Conservation (phyloP, 2,888 invertebrate species). For the Nezara viridula region DNA sequence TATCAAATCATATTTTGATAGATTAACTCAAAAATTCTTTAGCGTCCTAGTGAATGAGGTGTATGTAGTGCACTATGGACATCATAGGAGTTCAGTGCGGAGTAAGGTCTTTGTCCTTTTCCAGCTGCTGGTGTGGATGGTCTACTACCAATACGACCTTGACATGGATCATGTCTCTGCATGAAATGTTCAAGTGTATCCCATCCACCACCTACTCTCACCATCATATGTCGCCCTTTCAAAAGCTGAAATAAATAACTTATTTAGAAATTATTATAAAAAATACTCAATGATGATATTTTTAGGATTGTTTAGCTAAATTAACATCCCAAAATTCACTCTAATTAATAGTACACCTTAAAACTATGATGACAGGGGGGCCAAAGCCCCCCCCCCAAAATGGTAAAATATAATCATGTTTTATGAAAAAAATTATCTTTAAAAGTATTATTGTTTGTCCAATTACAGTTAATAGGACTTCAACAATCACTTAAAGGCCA, state of each 20-base stretch:
- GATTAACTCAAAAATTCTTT: conserved; percentile 38
- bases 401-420: too few relatives aligned
- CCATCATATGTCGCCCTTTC: conserved; percentile 96
- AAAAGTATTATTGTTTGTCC: too few relatives aligned
- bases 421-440: too few relatives aligned
- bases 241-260: conserved; percentile 76
- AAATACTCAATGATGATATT: background rate
- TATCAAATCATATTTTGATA: conserved; percentile 22
- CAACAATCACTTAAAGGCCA: too few relatives aligned
- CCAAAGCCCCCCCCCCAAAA: too few relatives aligned
- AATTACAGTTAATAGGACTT: too few relatives aligned
- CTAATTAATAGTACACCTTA: background rate
- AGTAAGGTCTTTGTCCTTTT: conserved; percentile 63
- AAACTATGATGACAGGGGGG: too few relatives aligned
- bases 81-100: conserved; percentile 62
- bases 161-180: conserved; percentile 88
- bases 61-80: conserved; percentile 59
- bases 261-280: background rate
- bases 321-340: background rate
- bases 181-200: conserved; percentile 94
- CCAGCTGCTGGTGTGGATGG: conserved; percentile 65
- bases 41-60: conserved; percentile 60
- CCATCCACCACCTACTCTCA: conserved; percentile 94
- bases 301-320: background rate
- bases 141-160: conserved; percentile 73